A percentile compares a stretch with the other conserved stretches of the same genome.
phyloP scores from a whole-genome alignment of 2,113 vertebrate genomes.

The Thalassarche chlororhynchos region DNA sequence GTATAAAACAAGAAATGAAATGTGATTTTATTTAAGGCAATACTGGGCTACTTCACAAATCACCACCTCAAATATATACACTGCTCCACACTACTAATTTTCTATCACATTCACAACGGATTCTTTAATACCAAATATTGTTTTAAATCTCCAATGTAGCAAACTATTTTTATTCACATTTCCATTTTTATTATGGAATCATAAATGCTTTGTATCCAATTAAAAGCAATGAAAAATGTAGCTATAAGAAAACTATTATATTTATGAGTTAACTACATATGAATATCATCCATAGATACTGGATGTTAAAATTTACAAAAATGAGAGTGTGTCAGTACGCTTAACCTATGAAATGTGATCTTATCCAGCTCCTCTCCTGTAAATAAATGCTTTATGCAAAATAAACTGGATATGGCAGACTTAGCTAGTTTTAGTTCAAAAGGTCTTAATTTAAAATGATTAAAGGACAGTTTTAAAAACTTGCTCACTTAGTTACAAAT shows the following conservation, averaged over 20 bases:
- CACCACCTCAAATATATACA: constrained; percentile 86
- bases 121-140: constrained; percentile 79
- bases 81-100: constrained; percentile 83
- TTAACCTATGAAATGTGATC: constrained; percentile 70
- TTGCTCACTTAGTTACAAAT: constrained; percentile 81
- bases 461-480: constrained; percentile 80
- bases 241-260: constrained; percentile 72
- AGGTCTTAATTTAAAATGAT: constrained; percentile 81
- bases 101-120: constrained; percentile 83
- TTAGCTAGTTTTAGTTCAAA: constrained; percentile 76
- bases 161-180: constrained; percentile 83
- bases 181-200: constrained; percentile 76
- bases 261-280: constrained; percentile 71
- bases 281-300: constrained; percentile 62
- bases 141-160: constrained; percentile 79
- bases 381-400: constrained; percentile 76
- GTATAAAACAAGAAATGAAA: constrained; percentile 87
- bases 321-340: constrained; percentile 55
- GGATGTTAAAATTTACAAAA: constrained; percentile 75
- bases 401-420: constrained; percentile 75
- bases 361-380: constrained; percentile 64
- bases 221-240: constrained; percentile 70
- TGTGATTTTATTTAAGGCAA: constrained; percentile 89
- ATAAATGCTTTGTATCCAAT: constrained; percentile 75
- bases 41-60: constrained; percentile 89